Conservation (phyloP, 2,113 vertebrate species). For the Pseudois nayaur region DNA sequence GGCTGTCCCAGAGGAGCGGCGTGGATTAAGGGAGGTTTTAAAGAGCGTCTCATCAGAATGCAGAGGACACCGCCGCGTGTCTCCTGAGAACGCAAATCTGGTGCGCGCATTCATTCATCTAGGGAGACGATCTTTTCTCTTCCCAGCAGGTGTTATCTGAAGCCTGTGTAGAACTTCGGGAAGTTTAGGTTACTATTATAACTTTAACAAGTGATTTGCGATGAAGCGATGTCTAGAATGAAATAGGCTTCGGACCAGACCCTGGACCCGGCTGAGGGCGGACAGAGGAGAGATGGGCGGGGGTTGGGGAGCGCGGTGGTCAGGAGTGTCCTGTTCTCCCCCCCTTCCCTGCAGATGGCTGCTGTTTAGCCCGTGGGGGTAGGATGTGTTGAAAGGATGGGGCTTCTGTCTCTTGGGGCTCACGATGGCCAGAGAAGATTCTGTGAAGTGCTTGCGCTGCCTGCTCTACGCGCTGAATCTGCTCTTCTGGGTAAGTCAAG, state of each 20-base stretch:
- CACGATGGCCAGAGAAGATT: constrained; percentile 97
- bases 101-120: neutral
- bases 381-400: constrained; percentile 88
- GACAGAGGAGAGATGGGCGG: neutral
- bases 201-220: neutral
- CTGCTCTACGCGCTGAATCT: constrained; percentile 95
- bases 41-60: constrained; percentile 2
- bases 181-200: constrained; percentile 10
- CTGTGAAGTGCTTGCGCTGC: constrained; percentile 95
- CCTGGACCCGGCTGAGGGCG: neutral
- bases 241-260: neutral
- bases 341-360: constrained; percentile 57
- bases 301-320: neutral
- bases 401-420: constrained; percentile 72
- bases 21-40: neutral
- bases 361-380: constrained; percentile 35
- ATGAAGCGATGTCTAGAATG: neutral
- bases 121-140: neutral
- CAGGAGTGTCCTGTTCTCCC: neutral
- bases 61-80: neutral
- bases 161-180: neutral
- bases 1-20: neutral
- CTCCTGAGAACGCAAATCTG: neutral
- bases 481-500: constrained; percentile 94
- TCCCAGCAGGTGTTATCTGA: constrained; percentile 61